Base-by-base conservation (phyloP, 2,888 invertebrate species). In the Bursaphelenchus okinawaensis region DNA sequence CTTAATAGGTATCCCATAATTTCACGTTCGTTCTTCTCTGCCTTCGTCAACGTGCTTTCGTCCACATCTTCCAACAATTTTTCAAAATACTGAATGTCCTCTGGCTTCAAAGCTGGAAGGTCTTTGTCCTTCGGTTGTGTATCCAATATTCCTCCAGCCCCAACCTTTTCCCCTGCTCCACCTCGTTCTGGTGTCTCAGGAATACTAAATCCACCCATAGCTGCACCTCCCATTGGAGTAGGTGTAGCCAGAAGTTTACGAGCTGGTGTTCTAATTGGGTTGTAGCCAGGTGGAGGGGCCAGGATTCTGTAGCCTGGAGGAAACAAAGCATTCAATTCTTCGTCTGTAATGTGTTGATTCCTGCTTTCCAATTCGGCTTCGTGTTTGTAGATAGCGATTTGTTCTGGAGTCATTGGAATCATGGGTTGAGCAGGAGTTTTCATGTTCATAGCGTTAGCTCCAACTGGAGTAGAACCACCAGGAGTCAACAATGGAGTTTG, bases 81-180 rank as follows among this genome's bases (percentile, higher is more conserved):
- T 85, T 99, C 98, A 85, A 98, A 98, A 86, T 99, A 98, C 86
- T 99, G 98, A 55, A 98, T 94, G 86, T 95, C 95, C 85, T 99
- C 98, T 0, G 98, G 98, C 84, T 99, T 98, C 89, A 98, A 91
- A 83, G 98, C 93, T 19, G 98, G 98, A 76, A 98, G 87, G 86
- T 96, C 96, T 0, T 90, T 91, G 50, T 87, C 87, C 84, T 94
- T 95, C 0, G 98, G 98, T 86, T 99, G 98, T 83, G 92, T 92
- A 84, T 98, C 96, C 16, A 81, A 55, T 7, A 82, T 74, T 9
- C 78, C 78, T 40, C 80, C 80, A 19, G 76, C 74, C 9, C 78
- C 75, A 56, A 29, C 72, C 55, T 80, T 79, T 61, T 77, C 77
- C 23, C 79, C 79, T 52, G 68, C 65, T 4, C 75, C 75, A 0